Conservation (phyloP, 2,888 invertebrate genomes). For the Thymelicus acteon region DNA sequence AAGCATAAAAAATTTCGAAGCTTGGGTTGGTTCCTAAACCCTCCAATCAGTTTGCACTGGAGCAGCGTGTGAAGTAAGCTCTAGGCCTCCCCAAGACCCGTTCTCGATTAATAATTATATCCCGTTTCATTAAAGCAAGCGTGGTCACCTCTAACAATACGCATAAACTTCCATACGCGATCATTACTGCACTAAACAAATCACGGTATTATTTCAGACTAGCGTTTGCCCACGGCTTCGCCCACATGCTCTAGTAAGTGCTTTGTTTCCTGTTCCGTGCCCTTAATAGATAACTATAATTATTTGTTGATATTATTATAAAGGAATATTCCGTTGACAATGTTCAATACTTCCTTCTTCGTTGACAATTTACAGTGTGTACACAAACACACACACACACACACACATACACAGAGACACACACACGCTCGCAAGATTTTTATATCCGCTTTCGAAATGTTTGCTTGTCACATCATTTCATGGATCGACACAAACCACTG, state of each 20-base stretch:
- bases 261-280: constrained; percentile 28
- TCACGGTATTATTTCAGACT: constrained; percentile 50
- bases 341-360: background rate
- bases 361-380: too few relatives aligned
- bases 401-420: too few relatives aligned
- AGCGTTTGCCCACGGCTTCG: constrained; percentile 28
- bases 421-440: too few relatives aligned
- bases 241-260: constrained; percentile 27
- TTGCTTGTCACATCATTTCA: too few relatives aligned
- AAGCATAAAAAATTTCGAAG: too few relatives aligned
- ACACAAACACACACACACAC: too few relatives aligned
- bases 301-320: background rate
- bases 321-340: background rate
- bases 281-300: constrained; percentile 26
- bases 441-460: too few relatives aligned
- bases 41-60: too few relatives aligned
- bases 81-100: too few relatives aligned
- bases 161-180: constrained; percentile 54
- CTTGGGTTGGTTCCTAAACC: too few relatives aligned
- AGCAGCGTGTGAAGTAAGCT: too few relatives aligned
- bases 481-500: too few relatives aligned
- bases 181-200: constrained; percentile 60
- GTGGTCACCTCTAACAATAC: constrained; percentile 36
- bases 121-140: background rate
- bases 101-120: background rate